Evolutionary conservation across 1,140 invertebrate genomes (phyloP).

Genomic region (Megathymus violae): DNA sequence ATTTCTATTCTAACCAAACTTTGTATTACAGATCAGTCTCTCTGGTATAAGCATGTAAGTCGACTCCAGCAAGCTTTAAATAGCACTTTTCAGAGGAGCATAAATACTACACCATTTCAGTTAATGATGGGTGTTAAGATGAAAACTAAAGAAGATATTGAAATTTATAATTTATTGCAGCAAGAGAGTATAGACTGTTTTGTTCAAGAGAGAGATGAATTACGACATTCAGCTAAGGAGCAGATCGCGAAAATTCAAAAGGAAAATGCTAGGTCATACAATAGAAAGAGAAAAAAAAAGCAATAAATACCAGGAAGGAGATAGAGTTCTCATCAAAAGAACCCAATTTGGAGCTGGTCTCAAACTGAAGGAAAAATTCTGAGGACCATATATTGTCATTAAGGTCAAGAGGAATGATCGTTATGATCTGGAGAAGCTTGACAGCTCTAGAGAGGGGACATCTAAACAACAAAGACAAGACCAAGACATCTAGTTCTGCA

Average conservation of each 20-base stretch:
- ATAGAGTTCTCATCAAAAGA: constrained; percentile 34
- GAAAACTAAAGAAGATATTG: constrained; percentile 37
- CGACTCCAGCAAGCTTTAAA: constrained; percentile 5
- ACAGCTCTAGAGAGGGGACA: neutral
- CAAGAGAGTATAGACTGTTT: constrained; percentile 42
- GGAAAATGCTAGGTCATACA: constrained; percentile 34
- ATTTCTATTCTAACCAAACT: constrained; percentile 27
- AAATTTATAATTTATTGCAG: constrained; percentile 44
- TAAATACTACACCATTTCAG: constrained; percentile 35
- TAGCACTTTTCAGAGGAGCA: constrained; percentile 16
- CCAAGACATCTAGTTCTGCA: neutral
- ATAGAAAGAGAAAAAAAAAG: constrained; percentile 35
- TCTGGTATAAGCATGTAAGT: constrained; percentile 17
- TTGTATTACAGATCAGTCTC: neutral
- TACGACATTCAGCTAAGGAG: constrained; percentile 25
- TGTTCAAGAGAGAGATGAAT: constrained; percentile 30
- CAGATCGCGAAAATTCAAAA: constrained; percentile 37
- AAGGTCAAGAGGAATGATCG: constrained; percentile 21
- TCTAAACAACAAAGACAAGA: too few species aligned
- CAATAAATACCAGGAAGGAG: constrained; percentile 32
- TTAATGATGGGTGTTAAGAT: constrained; percentile 51
- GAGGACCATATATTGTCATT: constrained; percentile 28
- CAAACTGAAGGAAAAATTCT: constrained; percentile 31
- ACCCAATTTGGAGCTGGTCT: constrained; percentile 32
- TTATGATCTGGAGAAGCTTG: constrained; percentile 34